Conservation (phyloP, 2,797 vertebrate species). For the Megaceryle alcyon region DNA sequence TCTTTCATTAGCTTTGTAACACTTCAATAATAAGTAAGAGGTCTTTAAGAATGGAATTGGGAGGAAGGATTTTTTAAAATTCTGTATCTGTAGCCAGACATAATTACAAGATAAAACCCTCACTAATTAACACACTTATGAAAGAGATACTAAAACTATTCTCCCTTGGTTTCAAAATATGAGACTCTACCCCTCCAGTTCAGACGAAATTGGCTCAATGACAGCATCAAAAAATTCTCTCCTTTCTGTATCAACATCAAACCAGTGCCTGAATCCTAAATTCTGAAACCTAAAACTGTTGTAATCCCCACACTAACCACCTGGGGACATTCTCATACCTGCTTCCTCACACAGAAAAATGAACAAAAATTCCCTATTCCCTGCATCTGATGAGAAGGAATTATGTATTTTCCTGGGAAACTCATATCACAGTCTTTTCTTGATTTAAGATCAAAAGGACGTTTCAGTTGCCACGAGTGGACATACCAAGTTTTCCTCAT, state of each 20-base stretch:
- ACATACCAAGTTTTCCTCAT: background rate
- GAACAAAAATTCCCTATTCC: accelerated
- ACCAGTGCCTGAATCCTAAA: background rate
- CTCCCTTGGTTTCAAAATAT: background rate
- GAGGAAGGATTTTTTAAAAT: background rate
- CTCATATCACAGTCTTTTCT: background rate
- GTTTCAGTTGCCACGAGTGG: background rate
- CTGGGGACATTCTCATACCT: background rate
- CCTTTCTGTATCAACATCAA: background rate
- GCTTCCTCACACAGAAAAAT: background rate
- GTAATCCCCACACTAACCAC: too few relatives aligned
- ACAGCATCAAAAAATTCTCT: background rate
- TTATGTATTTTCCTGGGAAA: background rate
- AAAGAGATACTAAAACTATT: background rate
- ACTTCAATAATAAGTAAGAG: background rate
- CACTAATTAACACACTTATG: background rate
- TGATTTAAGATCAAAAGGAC: background rate
- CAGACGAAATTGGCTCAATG: background rate
- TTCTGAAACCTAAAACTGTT: background rate
- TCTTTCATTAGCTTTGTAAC: background rate
- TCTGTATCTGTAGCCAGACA: background rate
- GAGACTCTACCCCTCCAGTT: background rate
- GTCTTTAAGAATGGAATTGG: background rate
- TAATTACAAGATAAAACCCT: background rate
- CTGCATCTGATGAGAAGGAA: background rate